Evolutionary conservation across 2,797 vertebrate species (phyloP).

Genomic region (Antrozous pallidus): DNA sequence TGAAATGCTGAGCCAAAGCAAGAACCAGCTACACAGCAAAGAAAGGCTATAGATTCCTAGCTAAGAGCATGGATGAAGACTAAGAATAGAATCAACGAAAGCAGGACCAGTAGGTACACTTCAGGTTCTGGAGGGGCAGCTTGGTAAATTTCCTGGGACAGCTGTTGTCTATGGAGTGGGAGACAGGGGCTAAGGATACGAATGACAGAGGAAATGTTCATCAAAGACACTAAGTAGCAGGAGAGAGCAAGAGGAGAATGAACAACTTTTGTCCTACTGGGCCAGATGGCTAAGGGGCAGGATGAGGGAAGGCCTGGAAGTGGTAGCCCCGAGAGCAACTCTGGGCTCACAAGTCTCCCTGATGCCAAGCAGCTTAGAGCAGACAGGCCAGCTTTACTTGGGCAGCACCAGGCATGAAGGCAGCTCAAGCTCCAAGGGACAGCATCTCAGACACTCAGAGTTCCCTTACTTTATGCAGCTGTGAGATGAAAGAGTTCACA

Average conservation of each 20-base stretch:
- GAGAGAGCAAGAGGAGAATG: neutral
- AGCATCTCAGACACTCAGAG: neutral
- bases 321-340: neutral
- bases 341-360: neutral
- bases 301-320: no score
- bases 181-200: neutral
- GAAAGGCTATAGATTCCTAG: neutral
- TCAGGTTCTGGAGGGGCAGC: neutral
- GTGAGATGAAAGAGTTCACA: neutral
- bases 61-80: neutral
- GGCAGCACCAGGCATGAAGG: no score
- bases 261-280: neutral
- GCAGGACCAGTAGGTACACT: neutral
- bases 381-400: neutral
- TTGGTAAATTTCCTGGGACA: neutral
- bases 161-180: neutral
- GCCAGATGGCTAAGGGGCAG: neutral
- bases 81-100: neutral
- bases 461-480: neutral
- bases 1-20: neutral
- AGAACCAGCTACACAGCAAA: neutral
- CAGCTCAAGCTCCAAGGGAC: neutral
- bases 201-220: neutral
- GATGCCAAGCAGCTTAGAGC: neutral
- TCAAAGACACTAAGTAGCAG: neutral